These are phyloP conservation scores for Potamarius usumacintae DNA, from an alignment of 2,113 vertebrate species.

Conservation along the genomic window DNA sequence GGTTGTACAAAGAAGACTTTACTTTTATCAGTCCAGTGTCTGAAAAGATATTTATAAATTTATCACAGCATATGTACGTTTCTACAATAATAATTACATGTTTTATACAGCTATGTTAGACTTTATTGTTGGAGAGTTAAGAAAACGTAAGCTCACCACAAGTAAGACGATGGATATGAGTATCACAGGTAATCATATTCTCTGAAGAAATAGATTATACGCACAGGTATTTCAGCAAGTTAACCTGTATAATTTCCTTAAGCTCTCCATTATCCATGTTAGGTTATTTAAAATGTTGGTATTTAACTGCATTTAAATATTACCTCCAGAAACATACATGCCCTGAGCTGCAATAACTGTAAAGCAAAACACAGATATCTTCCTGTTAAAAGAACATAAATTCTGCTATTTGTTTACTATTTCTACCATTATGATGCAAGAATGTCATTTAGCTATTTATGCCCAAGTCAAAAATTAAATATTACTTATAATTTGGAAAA, in stretches of 20 bases:
- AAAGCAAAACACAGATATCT: neutral
- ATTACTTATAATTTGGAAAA: neutral
- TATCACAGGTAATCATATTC: slow-evolving; percentile 8
- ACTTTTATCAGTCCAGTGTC: slow-evolving; percentile 25
- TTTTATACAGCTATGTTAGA: neutral
- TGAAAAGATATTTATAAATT: slow-evolving; percentile 16
- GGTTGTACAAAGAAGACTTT: neutral
- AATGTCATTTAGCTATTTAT: neutral
- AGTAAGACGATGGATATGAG: neutral
- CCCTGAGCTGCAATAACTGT: neutral
- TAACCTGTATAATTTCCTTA: neutral
- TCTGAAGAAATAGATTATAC: neutral
- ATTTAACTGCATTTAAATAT: neutral
- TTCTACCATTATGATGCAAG: neutral
- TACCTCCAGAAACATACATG: neutral
- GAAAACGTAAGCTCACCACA: slow-evolving; percentile 12
- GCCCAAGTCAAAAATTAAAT: neutral
- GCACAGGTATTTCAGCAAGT: neutral
- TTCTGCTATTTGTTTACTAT: neutral
- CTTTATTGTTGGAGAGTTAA: neutral
- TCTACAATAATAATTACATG: neutral
- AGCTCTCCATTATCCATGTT: neutral
- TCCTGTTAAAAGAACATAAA: neutral
- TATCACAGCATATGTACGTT: neutral
- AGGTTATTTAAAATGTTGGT: neutral